Base-by-base conservation (phyloP, 2,797 vertebrate genomes). In the Bryconaethiops microstoma region DNA sequence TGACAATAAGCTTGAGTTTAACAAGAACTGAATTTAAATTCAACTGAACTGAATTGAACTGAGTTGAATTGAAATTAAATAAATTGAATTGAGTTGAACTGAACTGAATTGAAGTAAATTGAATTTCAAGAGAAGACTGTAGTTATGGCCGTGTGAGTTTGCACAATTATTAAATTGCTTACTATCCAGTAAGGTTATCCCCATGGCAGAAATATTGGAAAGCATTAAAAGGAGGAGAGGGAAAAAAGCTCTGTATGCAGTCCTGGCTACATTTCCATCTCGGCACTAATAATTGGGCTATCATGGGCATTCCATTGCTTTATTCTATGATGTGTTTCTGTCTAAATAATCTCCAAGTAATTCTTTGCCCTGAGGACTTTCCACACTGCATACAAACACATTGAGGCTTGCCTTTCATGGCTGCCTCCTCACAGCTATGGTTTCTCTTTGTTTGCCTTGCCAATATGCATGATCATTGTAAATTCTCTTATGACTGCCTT, bases 201-300 rank as follows among this genome's bases (percentile, higher is more conserved):
- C 78, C 82, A 80, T 73, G 82, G 62, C 54, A 67, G 83, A 78
- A 78, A 81, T 81, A 64, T 88, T 90, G 89, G 87, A 91, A 91
- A 88, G 83, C 88, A 87, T 90, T 86, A 91, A 91, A 90, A 84
- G 77, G 82, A 87, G 84, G 83, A 88, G 89, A 88, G 89, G 84
- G 85, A 86, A 88, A 86, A 86, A 81, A 90, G 86, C 88, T 91
- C 90, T 90, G 87, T 88, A 90, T 90, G 88, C 84, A 81, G 74
- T 84, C 71, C 63, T 87, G 87, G 83, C 89, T 89, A 90, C 90
- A 89, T 92, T 91, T 91, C 90, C 88, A 57, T 67, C 64, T 67
- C 17, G 68, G 87, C 88, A 88, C 84, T 88, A 90, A 92, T 93
- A 91, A 92, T 92, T 92, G 91, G 92, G 87, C 90, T 85, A 90